Base-by-base conservation (phyloP, 2,888 invertebrate genomes). In the Orchesella flavescens region DNA sequence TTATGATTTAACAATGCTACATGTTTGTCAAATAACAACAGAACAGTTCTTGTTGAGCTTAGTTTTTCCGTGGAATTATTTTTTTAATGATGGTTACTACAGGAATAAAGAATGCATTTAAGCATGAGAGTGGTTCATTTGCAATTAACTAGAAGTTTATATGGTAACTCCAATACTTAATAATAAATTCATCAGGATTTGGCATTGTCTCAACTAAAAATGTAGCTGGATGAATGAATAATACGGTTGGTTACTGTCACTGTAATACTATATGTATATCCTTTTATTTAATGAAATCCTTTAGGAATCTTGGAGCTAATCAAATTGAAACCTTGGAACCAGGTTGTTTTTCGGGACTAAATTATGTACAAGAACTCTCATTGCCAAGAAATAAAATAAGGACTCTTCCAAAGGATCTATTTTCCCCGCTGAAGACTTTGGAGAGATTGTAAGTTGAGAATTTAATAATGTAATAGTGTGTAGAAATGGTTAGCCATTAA, bases 281-380 rank as follows among this genome's bases (percentile, higher is more conserved):
- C 7, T 34, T 34, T 34, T 4, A 4, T 34, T 34, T 34, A 34
- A 34, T 34, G 34, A 34, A 34, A 44, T 55, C 34, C 90, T 91
- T 0, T 89, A 94, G 94, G 89, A 93, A 93, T 89, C 90, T 95
- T 87, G 93, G 93, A 89, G 92, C 92, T 89, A 97, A 97, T 91
- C 93, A 93, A 87, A 94, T 97, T 84, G 92, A 91, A 87, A 90
- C 91, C 65, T 92, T 97, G 84, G 93, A 94, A 89, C 93, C 93
- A 88, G 93, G 93, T 83, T 93, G 94, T 82, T 93, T 97, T 89
- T 93, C 93, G 88, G 93, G 94, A 89, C 91, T 97, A 76, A 93
- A 93, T 0, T 92, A 92, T 79, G 91, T 97, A 86, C 92, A 93
- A 87, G 93, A 94, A 87, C 91, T 97, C 84, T 95, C 95, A 89